Percentiles rank a stretch among this genome's conserved stretches.
These are phyloP conservation scores for Oreochromis tanganicae DNA, from an alignment of 2,113 vertebrate genomes.

Conservation along the genomic window DNA sequence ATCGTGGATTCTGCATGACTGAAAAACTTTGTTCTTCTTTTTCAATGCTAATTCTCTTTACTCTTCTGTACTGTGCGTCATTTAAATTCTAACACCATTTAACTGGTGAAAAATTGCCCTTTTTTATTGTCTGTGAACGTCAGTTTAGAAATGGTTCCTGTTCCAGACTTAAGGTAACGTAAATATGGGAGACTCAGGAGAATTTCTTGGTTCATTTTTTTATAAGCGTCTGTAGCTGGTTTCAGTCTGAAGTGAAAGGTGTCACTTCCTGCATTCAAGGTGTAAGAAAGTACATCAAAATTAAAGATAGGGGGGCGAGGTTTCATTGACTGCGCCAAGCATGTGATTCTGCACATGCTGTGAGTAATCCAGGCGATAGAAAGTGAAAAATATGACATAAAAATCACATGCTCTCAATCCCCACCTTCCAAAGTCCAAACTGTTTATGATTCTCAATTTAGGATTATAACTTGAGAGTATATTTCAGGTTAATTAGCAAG, in stretches of 20 bases:
- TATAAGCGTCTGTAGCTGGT: neutral
- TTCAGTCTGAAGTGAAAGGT: slow-evolving; percentile 41
- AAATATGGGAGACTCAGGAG: neutral
- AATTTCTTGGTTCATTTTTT: neutral
- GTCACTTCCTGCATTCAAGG: slow-evolving; percentile 22
- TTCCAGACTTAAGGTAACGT: neutral
- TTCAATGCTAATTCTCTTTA: neutral
- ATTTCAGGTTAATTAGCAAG: neutral
- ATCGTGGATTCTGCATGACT: neutral
- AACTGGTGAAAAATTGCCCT: neutral
- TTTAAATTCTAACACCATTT: neutral
- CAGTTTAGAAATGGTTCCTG: neutral
- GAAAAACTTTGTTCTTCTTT: neutral
- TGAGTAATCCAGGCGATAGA: neutral
- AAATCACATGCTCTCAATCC: neutral
- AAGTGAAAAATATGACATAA: neutral
- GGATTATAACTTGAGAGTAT: neutral
- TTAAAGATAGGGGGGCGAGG: neutral
- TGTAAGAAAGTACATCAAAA: neutral
- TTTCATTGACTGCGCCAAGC: neutral
- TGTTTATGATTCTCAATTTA: neutral
- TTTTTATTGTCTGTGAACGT: neutral
- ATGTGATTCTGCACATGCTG: neutral
- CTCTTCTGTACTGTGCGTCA: neutral
- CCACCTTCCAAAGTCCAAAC: neutral